Evolutionary conservation across 2,113 vertebrate species (phyloP), one percentile per base, ranked within the genome.

Genomic region (Cariama cristata): DNA sequence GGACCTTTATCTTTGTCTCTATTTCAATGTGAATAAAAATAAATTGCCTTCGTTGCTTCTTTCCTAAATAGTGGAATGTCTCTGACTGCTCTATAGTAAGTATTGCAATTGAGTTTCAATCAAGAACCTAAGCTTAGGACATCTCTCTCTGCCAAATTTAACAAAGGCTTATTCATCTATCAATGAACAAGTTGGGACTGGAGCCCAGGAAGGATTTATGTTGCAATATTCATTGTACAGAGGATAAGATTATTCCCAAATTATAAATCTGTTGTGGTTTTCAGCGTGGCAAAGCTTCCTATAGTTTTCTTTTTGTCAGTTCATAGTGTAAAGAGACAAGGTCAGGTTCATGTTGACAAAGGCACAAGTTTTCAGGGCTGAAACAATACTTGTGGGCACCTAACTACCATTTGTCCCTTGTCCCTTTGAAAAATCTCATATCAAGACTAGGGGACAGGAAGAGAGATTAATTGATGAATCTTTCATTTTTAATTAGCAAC

Each of bases 401-500:
- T 81, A 95, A 89, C 90, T 91, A 84, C 86, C 88, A 89, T 95
- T 95, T 91, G 53, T 97, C 81, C 91, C 63, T 96, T 91, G 53
- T 97, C 81, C 91, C 63, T 96, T 91, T 97, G 95, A 97, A 96
- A 96, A 96, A 96, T 97, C 59, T 97, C 62, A 23, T 62, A 50
- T 28, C 47, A 86, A 71, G 87, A 52, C n/a, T 74, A 71, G 91
- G 79, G 85, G 87, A 96, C 81, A 88, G 71, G 75, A 90, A 53
- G 11, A 76, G 77, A 96, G 91, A 96, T 96, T 96, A 97, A 97
- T 96, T 96, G 89, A 96, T 88, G 74, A 97, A 96, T 97, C 84
- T 96, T 95, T 96, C 94, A 96, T 95, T 96, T 97, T 96, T 96
- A 97, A 97, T 97, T 97, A 97, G 96, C 88, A 96, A 88, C 94